A percentile compares a stretch with the other conserved stretches of the same genome.
Evolutionary conservation across 1,140 invertebrate species (phyloP).

Genomic region (Achatina immaculata): DNA sequence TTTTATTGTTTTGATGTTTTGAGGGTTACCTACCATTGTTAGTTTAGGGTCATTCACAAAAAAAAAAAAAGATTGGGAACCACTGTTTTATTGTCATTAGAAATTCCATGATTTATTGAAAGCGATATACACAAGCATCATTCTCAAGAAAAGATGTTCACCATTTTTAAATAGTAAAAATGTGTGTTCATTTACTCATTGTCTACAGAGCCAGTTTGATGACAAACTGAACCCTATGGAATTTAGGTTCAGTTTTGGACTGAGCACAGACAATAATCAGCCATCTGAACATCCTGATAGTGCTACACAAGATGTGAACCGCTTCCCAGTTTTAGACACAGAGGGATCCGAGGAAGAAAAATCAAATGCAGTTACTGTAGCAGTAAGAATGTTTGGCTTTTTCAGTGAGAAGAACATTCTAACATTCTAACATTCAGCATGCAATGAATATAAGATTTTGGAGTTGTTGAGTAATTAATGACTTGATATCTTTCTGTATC

Average conservation of each 20-base stretch:
- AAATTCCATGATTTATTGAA: too few relatives aligned
- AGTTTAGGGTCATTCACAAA: too few relatives aligned
- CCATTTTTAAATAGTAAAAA: too few relatives aligned
- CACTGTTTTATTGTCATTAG: too few relatives aligned
- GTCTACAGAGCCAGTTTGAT: constrained; percentile 57
- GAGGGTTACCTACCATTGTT: too few relatives aligned
- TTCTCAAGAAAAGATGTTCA: too few relatives aligned
- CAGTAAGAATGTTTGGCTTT: constrained; percentile 34
- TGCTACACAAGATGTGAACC: constrained; percentile 80
- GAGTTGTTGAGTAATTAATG: too few relatives aligned
- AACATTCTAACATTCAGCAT: not conserved
- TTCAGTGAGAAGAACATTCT: not conserved
- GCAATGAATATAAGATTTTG: not conserved
- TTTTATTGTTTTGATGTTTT: too few relatives aligned
- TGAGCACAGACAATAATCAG: constrained; percentile 72
- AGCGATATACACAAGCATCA: too few relatives aligned
- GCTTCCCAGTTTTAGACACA: constrained; percentile 78
- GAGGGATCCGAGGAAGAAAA: constrained; percentile 33
- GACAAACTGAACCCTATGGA: constrained; percentile 69
- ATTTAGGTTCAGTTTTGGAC: constrained; percentile 77
- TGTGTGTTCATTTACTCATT: too few relatives aligned
- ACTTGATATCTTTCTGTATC: too few relatives aligned
- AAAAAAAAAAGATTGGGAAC: too few relatives aligned
- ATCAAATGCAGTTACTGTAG: constrained; percentile 40
- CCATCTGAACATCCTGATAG: constrained; percentile 69